Evolutionary conservation across 2,888 invertebrate species (phyloP).

Genomic region (Dryobotodes eremita): DNA sequence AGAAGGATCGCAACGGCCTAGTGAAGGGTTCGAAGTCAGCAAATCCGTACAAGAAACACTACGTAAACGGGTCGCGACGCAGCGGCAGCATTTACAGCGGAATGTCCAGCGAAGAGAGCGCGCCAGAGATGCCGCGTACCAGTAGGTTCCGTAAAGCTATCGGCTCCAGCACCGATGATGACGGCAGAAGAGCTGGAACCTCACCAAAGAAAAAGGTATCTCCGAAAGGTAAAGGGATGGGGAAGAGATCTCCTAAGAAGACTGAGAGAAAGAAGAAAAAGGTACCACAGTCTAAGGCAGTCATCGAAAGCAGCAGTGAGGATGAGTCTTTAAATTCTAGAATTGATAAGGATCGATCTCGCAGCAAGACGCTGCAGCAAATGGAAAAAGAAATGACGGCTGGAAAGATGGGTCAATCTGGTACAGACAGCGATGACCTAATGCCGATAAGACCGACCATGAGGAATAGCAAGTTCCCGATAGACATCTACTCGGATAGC

Average conservation of each 20-base stretch:
- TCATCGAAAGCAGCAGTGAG: slow-evolving; percentile 92
- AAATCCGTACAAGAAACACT: slow-evolving; percentile 94
- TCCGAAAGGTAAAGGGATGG: slow-evolving; percentile 85
- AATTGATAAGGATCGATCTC: slow-evolving; percentile 82
- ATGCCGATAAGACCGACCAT: slow-evolving; percentile 91
- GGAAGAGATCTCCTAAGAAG: slow-evolving; percentile 85
- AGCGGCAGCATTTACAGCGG: slow-evolving; percentile 93
- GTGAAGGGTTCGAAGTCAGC: slow-evolving; percentile 88
- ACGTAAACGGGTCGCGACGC: slow-evolving; percentile 94
- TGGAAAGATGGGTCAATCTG: slow-evolving; percentile 89
- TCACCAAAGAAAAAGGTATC: slow-evolving; percentile 89
- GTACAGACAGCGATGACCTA: slow-evolving; percentile 95
- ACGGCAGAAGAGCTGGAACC: slow-evolving; percentile 84
- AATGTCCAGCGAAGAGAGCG: slow-evolving; percentile 88
- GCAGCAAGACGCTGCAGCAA: slow-evolving; percentile 92
- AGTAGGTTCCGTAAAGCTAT: slow-evolving; percentile 82
- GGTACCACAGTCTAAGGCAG: slow-evolving; percentile 85
- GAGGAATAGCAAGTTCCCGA: slow-evolving; percentile 91
- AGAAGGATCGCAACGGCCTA: slow-evolving; percentile 93
- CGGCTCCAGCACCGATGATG: slow-evolving; percentile 91
- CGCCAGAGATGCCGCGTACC: slow-evolving; percentile 80
- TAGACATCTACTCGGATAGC: slow-evolving; percentile 96
- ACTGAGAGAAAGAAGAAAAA: slow-evolving; percentile 89
- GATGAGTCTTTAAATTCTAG: slow-evolving; percentile 88
- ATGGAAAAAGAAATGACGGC: slow-evolving; percentile 94